Evolutionary conservation across 2,888 invertebrate species (phyloP), one percentile per base, ranked within the genome.

Genomic region (Panopea generosa): DNA sequence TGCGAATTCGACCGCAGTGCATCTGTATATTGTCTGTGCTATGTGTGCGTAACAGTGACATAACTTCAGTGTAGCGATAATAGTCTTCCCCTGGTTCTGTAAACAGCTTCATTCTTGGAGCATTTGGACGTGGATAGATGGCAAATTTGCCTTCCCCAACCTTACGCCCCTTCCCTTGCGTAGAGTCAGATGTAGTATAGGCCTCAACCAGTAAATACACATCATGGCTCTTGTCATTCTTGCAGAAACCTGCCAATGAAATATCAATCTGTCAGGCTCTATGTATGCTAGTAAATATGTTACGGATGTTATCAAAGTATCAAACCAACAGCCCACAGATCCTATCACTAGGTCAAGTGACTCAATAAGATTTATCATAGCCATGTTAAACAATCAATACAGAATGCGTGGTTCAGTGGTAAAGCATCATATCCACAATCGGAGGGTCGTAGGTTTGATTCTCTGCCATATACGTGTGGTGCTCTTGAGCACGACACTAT

Each of bases 101-200:
- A 45, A 77, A 57, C 40, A 86, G 77, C 70, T 90, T 87, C 61
- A 88, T 88, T 38, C 86, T 74, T 0, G 90, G 90, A 11, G 88
- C 88, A 73, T 89, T 89, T 2, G 89, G 87, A 20, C 90, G 83
- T 2, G 91, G 91, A 74, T 90, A 91, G 49, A 91, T 90, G 66
- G 89, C 89, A 78, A 89, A 87, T 68, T 90, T 91, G 50, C 89
- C 90, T 68, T 91, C 91, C 0, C 90, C 90, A 9, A 87, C 86
- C 66, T 89, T 89, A 61, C 84, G 83, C 4, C 87, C 86, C 60
- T 72, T 77, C 45, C 83, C 86, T n/a, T 78, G 62, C 14, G 76
- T 60, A 29, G 81, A 73, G 40, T 77, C 79, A 22, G 87, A 82
- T n/a, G 84, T 59, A 1, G 83, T 82, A 77, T 84, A 90, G 9